A percentile compares a stretch with the other conserved stretches of the same genome.
These are phyloP conservation scores for Bursaphelenchus mucronatus DNA, from an alignment of 1,140 invertebrate species.

Conservation along the genomic window DNA sequence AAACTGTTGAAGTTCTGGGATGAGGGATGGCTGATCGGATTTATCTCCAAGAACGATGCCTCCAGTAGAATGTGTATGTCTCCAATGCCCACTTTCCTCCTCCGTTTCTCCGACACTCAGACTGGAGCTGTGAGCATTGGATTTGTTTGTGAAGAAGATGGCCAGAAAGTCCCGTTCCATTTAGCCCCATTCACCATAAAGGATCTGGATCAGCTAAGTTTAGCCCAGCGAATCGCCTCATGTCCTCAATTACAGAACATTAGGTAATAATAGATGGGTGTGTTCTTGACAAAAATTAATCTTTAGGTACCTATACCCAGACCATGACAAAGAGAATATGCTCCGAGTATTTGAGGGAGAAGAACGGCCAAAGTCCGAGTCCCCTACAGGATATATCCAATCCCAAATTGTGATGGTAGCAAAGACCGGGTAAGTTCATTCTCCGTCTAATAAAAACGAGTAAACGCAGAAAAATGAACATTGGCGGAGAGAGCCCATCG, in stretches of 20 bases:
- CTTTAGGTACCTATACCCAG: conserved; percentile 55
- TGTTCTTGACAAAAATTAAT: conserved; percentile 28
- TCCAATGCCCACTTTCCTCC: conserved; percentile 46
- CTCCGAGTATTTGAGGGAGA: conserved; percentile 52
- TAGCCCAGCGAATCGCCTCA: conserved; percentile 55
- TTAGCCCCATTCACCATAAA: conserved; percentile 60
- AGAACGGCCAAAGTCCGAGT: conserved; percentile 50
- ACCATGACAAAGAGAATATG: conserved; percentile 60
- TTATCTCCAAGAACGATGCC: conserved; percentile 58
- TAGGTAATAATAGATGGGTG: conserved; percentile 23
- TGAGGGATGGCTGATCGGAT: conserved; percentile 59
- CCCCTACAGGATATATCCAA: conserved; percentile 52
- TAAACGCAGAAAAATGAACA: conserved; percentile 15
- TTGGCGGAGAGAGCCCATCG: conserved; percentile 56
- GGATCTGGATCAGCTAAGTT: conserved; percentile 57
- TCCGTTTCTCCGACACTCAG: conserved; percentile 59
- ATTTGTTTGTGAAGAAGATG: conserved; percentile 60
- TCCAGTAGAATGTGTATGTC: conserved; percentile 48
- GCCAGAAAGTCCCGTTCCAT: conserved; percentile 59
- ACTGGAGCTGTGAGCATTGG: conserved; percentile 60
- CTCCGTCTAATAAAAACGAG: background rate
- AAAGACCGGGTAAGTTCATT: conserved; percentile 49
- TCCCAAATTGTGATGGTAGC: conserved; percentile 61
- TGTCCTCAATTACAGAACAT: conserved; percentile 60
- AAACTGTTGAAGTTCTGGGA: conserved; percentile 60